These are phyloP conservation scores for Sinodicranocentrus sp. DNA, from an alignment of 2,888 invertebrate species.

Conservation along the genomic window DNA sequence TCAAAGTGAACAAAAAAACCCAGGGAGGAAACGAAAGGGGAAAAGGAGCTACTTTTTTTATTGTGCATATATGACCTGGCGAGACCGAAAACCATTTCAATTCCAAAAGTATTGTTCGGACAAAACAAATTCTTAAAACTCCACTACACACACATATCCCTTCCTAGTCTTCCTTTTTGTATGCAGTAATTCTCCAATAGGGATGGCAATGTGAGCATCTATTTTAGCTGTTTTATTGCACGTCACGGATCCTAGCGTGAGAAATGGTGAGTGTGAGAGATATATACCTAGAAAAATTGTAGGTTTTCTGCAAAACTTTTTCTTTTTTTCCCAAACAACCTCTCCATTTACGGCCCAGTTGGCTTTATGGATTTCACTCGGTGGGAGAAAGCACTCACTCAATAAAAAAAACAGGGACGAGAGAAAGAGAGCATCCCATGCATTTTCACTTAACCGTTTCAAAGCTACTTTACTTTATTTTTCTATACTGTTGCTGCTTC, in stretches of 20 bases:
- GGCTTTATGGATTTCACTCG: slow-evolving; percentile 61
- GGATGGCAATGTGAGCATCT: slow-evolving; percentile 36
- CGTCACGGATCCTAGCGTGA: slow-evolving; percentile 66
- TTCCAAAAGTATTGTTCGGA: slow-evolving; percentile 57
- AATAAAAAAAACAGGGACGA: slow-evolving; percentile 35
- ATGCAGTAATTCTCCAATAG: slow-evolving; percentile 28
- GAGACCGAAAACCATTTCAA: slow-evolving; percentile 60
- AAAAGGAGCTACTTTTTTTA: slow-evolving; percentile 39
- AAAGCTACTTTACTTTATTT: slow-evolving; percentile 54
- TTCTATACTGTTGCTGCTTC: slow-evolving; percentile 4
- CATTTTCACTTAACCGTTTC: slow-evolving; percentile 65
- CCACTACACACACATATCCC: neutral
- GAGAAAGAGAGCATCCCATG: slow-evolving; percentile 52
- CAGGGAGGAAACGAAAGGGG: slow-evolving; percentile 23
- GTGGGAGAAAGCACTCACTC: slow-evolving; percentile 56
- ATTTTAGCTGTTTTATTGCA: slow-evolving; percentile 63
- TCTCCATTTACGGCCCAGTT: slow-evolving; percentile 61
- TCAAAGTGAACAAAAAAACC: slow-evolving; percentile 14
- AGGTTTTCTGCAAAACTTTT: slow-evolving; percentile 47
- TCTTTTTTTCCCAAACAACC: slow-evolving; percentile 36
- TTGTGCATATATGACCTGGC: slow-evolving; percentile 44
- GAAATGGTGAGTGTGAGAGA: slow-evolving; percentile 65
- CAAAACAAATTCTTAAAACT: slow-evolving; percentile 63
- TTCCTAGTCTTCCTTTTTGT: slow-evolving; percentile 17
- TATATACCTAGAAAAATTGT: slow-evolving; percentile 32